Conservation (phyloP, 2,113 vertebrate genomes). For the Erythrolamprus reginae region DNA sequence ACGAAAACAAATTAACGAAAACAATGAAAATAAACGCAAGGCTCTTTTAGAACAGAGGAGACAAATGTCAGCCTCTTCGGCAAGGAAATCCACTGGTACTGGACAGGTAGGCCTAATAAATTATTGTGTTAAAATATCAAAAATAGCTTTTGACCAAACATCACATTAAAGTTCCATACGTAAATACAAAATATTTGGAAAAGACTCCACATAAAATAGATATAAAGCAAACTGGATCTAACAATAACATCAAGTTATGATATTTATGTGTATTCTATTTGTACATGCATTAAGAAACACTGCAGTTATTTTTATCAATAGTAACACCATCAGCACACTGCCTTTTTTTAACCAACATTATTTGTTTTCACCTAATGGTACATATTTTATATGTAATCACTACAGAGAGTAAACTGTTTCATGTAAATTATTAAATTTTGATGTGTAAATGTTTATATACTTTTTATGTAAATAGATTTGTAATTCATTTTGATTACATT, state of each 20-base stretch:
- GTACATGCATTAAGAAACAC: background rate
- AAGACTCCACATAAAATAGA: background rate
- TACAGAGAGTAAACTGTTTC: background rate
- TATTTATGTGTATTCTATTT: background rate
- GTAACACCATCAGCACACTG: background rate
- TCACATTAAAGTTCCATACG: background rate
- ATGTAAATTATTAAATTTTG: background rate
- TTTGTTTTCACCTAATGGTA: background rate
- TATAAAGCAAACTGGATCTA: background rate
- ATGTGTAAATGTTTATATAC: background rate
- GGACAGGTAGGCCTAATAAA: slow-evolving; percentile 69
- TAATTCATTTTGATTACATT: slow-evolving; percentile 4
- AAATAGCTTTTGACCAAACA: background rate
- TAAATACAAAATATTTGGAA: background rate
- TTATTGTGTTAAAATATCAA: background rate
- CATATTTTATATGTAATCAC: background rate
- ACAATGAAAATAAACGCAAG: slow-evolving; percentile 56
- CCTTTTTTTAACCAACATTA: background rate
- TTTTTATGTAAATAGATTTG: background rate
- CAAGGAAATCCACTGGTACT: slow-evolving; percentile 54
- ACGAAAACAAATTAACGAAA: slow-evolving; percentile 60
- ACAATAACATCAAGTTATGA: background rate
- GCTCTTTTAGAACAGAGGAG: slow-evolving; percentile 62
- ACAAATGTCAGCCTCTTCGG: slow-evolving; percentile 52
- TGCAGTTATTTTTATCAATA: background rate